Evolutionary conservation across 1,140 invertebrate species (phyloP), one percentile per base, ranked within the genome.

Genomic region (Seison nebaliae): DNA sequence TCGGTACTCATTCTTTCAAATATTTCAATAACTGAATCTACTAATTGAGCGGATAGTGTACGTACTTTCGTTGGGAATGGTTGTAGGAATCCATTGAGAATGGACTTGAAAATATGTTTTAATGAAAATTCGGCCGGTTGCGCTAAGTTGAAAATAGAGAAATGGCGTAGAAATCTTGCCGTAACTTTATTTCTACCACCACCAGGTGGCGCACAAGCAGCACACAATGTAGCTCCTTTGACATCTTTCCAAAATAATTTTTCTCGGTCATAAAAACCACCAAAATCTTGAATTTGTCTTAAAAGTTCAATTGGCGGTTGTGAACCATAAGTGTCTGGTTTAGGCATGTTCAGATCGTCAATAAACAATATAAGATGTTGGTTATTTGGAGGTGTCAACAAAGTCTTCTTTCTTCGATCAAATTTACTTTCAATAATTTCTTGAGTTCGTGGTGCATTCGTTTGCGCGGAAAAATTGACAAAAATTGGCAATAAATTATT

Each of bases 381-480:
- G 2, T 48, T 51, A n/a, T 26, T 34, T 11, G 43, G 43, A 11
- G 44, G 35, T 51, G 55, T 57, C 4, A 60, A 48, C 4, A 52
- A 47, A 42, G 51, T 57, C 43, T 60, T 61, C 21, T 54, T 45
- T 32, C 51, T 50, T 42, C 62, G 61, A 38, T 60, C 59, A 21
- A 62, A 64, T 28, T 66, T 57, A 5, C 44, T 39, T 44, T 60
- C 59, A 42, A 61, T 57, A 54, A 61, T 61, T 35, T 60, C 57
- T 45, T 61, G 59, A 18, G 55, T 59, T 29, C 57, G 45, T 30
- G 50, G 48, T 45, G 75, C 79, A 48, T 69, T 75, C 0, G 76
- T 83, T 59, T 80, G 76, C 0, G 76, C 76, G 0, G 76, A 80
- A 57, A 81, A 80, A 49, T 78, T 79, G 4, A 83, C 62, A 39